phyloP scores from a whole-genome alignment of 2,113 vertebrate genomes.

The Hystrix brachyura region DNA sequence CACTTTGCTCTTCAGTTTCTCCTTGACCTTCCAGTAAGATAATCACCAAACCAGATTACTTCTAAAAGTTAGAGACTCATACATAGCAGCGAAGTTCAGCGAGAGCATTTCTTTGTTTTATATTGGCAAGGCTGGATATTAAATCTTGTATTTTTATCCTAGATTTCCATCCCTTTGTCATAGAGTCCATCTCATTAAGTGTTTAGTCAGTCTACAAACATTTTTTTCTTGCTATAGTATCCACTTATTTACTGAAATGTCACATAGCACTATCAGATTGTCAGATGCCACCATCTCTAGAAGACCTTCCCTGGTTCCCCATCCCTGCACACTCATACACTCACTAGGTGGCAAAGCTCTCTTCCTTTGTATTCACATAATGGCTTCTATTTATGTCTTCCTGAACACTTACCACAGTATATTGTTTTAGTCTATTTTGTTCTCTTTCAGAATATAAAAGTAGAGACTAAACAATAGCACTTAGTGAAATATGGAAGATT shows the following conservation, averaged over 20 bases:
- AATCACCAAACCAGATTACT: neutral
- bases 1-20: conserved; percentile 25
- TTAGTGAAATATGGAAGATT: conserved; percentile 45
- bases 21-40: neutral
- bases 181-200: neutral
- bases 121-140: neutral
- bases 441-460: conserved; percentile 40
- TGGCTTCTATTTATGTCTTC: neutral
- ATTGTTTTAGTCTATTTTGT: conserved; percentile 34
- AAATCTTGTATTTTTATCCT: neutral
- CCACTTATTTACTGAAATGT: conserved; percentile 5
- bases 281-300: neutral
- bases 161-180: neutral
- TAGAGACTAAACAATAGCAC: neutral
- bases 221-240: neutral
- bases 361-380: neutral
- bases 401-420: neutral
- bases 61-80: conserved; percentile 23
- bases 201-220: neutral
- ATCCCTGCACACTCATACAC: neutral
- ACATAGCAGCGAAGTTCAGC: neutral
- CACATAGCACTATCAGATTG: neutral
- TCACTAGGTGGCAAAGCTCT: neutral
- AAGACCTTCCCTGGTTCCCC: neutral
- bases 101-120: neutral